Conservation (phyloP, 2,113 vertebrate genomes). For the Cololabis saira region DNA sequence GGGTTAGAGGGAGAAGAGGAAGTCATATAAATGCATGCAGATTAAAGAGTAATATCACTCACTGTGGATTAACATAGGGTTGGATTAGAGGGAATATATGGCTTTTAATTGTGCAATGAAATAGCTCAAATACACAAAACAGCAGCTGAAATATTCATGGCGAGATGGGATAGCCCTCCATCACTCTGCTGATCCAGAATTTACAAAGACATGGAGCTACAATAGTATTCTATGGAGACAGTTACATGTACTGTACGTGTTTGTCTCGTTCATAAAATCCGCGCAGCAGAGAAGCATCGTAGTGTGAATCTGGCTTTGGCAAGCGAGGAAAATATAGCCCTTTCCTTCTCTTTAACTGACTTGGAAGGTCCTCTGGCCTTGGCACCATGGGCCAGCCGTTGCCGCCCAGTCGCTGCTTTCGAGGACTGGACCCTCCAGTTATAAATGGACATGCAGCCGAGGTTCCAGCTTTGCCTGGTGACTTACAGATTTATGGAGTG, state of each 20-base stretch:
- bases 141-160: no score
- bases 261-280: constrained; percentile 27
- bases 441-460: constrained; percentile 16
- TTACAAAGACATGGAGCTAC: background rate
- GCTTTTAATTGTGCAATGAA: constrained; percentile 41
- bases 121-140: background rate
- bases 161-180: background rate
- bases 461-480: background rate
- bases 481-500: background rate
- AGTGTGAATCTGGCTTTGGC: constrained; percentile 14
- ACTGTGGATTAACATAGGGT: constrained; percentile 65
- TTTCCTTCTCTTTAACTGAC: constrained; percentile 22
- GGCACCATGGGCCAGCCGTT: constrained; percentile 15
- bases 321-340: constrained; percentile 7
- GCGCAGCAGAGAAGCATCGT: background rate
- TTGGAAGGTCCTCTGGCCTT: constrained; percentile 33
- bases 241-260: background rate
- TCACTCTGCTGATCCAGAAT: background rate
- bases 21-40: constrained; percentile 33
- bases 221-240: background rate
- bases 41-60: constrained; percentile 78
- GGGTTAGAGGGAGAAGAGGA: constrained; percentile 13
- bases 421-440: constrained; percentile 40
- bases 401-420: constrained; percentile 45
- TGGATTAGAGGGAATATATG: constrained; percentile 52